These are phyloP conservation scores for Adelognathus sp. DNA, from an alignment of 2,888 invertebrate genomes.

Conservation along the genomic window DNA sequence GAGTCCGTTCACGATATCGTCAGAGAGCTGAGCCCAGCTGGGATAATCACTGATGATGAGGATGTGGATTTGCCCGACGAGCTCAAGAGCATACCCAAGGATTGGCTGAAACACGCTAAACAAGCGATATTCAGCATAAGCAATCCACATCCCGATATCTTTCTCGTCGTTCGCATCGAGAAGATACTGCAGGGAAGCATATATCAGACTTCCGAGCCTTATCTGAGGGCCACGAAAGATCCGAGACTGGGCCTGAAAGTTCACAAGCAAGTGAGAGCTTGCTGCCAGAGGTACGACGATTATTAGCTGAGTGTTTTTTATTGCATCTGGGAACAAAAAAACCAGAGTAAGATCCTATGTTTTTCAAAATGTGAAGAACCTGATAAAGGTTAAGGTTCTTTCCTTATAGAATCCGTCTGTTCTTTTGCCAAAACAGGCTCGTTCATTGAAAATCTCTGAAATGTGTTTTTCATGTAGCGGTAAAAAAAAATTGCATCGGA, in stretches of 20 bases:
- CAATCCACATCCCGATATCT: constrained; percentile 95
- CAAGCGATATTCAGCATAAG: constrained; percentile 94
- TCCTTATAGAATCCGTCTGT: too few relatives aligned
- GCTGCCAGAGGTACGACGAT: constrained; percentile 85
- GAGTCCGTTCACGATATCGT: constrained; percentile 86
- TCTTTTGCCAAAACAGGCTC: too few relatives aligned
- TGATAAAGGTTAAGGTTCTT: too few relatives aligned
- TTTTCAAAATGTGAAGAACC: too few relatives aligned
- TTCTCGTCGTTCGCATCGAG: constrained; percentile 95
- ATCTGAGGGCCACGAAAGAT: constrained; percentile 91
- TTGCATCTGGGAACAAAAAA: not conserved
- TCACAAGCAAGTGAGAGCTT: constrained; percentile 90
- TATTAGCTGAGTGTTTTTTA: not conserved
- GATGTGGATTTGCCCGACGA: constrained; percentile 83
- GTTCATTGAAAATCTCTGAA: too few relatives aligned
- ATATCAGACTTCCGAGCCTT: constrained; percentile 92
- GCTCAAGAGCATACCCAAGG: constrained; percentile 87
- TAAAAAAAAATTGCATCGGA: too few relatives aligned
- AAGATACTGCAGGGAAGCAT: constrained; percentile 96
- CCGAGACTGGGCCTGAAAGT: constrained; percentile 90
- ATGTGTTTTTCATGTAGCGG: too few relatives aligned
- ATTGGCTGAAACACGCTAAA: constrained; percentile 88
- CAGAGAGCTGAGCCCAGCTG: constrained; percentile 82
- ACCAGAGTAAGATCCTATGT: too few relatives aligned
- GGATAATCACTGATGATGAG: constrained; percentile 82